A percentile compares a stretch with the other conserved stretches of the same genome.
phyloP scores from a whole-genome alignment of 1,140 invertebrate genomes.

The Dinothrombium tinctorium region DNA sequence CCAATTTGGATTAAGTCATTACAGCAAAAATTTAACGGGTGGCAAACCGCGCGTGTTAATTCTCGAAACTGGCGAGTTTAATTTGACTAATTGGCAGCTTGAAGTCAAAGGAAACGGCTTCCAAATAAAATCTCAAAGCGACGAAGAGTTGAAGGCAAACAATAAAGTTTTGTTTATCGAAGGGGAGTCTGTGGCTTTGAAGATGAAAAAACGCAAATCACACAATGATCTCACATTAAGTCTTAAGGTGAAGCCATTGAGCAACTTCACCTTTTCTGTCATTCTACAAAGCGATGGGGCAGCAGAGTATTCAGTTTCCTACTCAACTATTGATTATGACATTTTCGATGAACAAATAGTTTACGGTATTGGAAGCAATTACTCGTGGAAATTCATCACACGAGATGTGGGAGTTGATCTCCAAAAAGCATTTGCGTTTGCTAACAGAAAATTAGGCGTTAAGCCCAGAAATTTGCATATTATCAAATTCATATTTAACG shows the following conservation, averaged over 20 bases:
- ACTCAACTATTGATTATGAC: constrained; percentile 1
- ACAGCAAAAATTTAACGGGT: constrained; percentile 73
- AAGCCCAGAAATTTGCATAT: constrained; percentile 24
- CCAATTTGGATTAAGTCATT: constrained; percentile 89
- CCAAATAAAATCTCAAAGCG: not conserved
- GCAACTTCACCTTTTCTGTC: constrained; percentile 55
- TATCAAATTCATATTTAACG: constrained; percentile 44
- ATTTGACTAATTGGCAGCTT: not conserved
- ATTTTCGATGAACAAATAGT: constrained; percentile 47
- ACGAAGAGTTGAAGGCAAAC: not conserved
- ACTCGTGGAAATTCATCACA: constrained; percentile 51
- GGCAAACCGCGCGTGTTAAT: constrained; percentile 2
- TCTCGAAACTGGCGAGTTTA: constrained; percentile 5
- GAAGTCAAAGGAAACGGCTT: not conserved
- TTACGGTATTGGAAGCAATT: constrained; percentile 48
- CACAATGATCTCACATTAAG: constrained; percentile 7
- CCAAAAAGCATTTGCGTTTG: constrained; percentile 49
- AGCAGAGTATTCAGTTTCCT: constrained; percentile 16
- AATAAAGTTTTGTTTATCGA: not conserved
- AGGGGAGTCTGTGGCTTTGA: constrained; percentile 1
- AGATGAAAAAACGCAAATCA: not conserved
- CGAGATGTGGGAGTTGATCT: constrained; percentile 73
- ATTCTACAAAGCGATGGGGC: constrained; percentile 38
- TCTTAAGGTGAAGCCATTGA: constrained; percentile 15
- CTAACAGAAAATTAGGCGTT: constrained; percentile 39